Evolutionary conservation across 2,113 vertebrate species (phyloP), one percentile per base, ranked within the genome.

Genomic region (Vireo altiloquus): DNA sequence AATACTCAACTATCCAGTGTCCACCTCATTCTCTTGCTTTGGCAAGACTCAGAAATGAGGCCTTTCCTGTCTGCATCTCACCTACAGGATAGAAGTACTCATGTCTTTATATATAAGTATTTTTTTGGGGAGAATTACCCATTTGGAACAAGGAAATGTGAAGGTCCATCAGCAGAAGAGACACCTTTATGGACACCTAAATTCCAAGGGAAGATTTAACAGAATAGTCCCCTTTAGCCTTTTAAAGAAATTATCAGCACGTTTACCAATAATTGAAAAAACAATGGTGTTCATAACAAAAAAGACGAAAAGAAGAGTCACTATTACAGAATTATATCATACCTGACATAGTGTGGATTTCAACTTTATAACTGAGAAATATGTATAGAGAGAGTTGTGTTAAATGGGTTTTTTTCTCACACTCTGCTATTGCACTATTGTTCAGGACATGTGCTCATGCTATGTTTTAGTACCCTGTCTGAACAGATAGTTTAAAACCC

Each of bases 1-100:
- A 52, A 42, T 53, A 37, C 10, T 74, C 15, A 27, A 3, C 14
- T 4, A 0, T 4, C 2, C 1, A 0, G 27, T 47, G 27, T 44
- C n/a, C 2, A 2, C 6, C 30, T 71, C 47, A 21, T 63, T 9
- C 20, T 65, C 9, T 3, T 4, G 2, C 57, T 76, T 49, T 64
- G 31, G 17, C 46, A 85, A 76, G 52, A 25, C 12, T 64, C 76
- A 39, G 27, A 70, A 35, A 81, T 2, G 3, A 76, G 25, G 19
- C 11, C 8, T 64, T 76, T 89, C 11, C 49, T 79, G 21, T 47
- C 31, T 84, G 10, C 39, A 44, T 35, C 16, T 61, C 61, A 71
- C 35, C n/a, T 68, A 20, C 10, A 52, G 42, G 52, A 44, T 18
- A 68, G n/a, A 84, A 52, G 13, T 37, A 22, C 25, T 82, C 19